phyloP scores from a whole-genome alignment of 1,140 invertebrate genomes.

The Gryllus bimaculatus region DNA sequence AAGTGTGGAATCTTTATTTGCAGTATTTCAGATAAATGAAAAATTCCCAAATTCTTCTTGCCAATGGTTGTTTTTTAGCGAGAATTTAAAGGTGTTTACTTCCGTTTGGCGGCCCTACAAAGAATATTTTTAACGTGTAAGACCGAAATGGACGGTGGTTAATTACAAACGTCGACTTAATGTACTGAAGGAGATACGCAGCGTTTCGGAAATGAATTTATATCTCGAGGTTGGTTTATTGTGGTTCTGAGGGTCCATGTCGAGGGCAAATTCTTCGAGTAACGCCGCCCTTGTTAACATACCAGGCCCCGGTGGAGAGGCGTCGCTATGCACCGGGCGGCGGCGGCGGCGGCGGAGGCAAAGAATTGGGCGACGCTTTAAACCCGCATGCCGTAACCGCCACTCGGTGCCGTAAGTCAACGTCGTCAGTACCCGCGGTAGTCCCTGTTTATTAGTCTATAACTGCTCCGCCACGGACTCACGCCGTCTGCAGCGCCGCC shows the following conservation, averaged over 20 bases:
- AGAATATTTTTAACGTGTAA: too few species aligned
- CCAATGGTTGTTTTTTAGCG: too few species aligned
- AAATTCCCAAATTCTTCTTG: too few species aligned
- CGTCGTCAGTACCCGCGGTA: background rate
- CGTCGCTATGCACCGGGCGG: background rate
- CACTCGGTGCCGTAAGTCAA: background rate
- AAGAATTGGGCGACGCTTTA: background rate
- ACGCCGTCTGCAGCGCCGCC: too few species aligned
- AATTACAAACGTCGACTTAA: background rate
- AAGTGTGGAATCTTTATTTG: too few species aligned
- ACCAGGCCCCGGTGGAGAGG: background rate
- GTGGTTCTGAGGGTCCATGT: background rate
- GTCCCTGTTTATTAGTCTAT: conserved; percentile 4
- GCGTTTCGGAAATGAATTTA: background rate
- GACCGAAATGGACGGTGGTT: background rate
- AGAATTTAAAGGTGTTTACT: too few species aligned
- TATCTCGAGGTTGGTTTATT: background rate
- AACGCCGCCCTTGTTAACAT: background rate
- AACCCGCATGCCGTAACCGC: background rate
- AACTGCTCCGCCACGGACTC: background rate
- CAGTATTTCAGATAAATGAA: too few species aligned
- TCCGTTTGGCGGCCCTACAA: too few species aligned
- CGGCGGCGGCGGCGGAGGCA: background rate
- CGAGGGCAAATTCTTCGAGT: background rate
- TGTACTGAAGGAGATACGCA: background rate